phyloP scores from a whole-genome alignment of 2,797 vertebrate species.

The Lagothrix lagotricha region DNA sequence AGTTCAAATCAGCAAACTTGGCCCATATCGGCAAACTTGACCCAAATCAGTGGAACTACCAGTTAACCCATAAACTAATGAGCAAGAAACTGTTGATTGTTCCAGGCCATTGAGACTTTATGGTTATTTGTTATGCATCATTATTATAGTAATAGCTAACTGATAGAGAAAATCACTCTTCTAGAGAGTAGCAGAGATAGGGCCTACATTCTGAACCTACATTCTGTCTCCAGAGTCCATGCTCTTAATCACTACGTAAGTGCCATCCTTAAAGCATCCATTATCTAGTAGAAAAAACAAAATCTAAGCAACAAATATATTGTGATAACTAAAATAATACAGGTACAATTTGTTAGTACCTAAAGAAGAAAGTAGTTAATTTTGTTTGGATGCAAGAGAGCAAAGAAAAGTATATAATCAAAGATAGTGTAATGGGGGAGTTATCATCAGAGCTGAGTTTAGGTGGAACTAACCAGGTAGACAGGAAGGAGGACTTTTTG shows the following conservation, averaged over 20 bases:
- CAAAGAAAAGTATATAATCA: neutral
- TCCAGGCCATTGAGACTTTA: neutral
- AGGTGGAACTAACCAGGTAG: neutral
- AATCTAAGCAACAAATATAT: neutral
- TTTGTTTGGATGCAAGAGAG: neutral
- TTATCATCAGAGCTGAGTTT: neutral
- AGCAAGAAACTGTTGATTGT: neutral
- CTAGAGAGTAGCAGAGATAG: neutral
- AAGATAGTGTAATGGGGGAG: neutral
- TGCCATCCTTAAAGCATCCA: neutral
- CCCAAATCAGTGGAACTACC: neutral
- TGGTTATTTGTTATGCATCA: neutral
- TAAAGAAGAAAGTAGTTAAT: neutral
- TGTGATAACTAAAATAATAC: neutral
- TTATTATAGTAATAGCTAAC: neutral
- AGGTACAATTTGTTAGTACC: neutral
- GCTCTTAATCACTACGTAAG: neutral
- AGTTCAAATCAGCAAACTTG: neutral
- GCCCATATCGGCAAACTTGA: neutral
- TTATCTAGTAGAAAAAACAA: neutral
- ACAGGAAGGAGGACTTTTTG: neutral
- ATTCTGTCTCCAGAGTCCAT: neutral
- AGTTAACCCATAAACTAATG: neutral
- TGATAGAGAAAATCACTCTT: neutral
- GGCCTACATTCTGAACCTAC: neutral